phyloP scores from a whole-genome alignment of 1,140 invertebrate species.

The Temnothorax curvispinosus region DNA sequence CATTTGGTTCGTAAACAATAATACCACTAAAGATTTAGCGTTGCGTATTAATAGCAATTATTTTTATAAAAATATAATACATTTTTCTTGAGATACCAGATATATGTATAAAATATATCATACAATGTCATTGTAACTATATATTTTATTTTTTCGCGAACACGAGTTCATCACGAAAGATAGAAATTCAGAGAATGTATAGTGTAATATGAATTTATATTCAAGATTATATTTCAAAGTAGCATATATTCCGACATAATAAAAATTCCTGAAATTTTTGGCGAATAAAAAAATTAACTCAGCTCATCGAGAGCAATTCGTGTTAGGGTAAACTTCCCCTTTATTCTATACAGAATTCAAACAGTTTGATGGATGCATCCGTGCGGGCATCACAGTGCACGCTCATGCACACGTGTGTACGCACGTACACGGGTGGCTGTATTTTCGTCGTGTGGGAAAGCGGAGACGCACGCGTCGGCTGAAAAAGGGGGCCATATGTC shows the following conservation, averaged over 20 bases:
- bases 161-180: not conserved
- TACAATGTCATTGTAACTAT: not conserved
- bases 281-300: not conserved
- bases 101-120: not conserved
- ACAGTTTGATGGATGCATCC: constrained; percentile 48
- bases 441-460: constrained; percentile 70
- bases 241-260: not conserved
- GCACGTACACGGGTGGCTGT: constrained; percentile 53
- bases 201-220: not conserved
- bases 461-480: constrained; percentile 75
- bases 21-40: too few species aligned
- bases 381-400: constrained; percentile 31
- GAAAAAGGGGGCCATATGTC: constrained; percentile 83
- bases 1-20: too few species aligned
- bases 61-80: not conserved
- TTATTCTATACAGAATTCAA: constrained; percentile 52
- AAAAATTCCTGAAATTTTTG: not conserved
- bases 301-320: not conserved
- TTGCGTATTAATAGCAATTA: not conserved
- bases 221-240: not conserved
- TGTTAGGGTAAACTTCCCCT: constrained; percentile 37
- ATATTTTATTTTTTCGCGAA: not conserved
- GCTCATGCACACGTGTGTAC: not conserved
- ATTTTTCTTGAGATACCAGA: not conserved
- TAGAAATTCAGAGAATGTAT: not conserved